These are phyloP conservation scores for Spicauda simplicius DNA, from an alignment of 2,888 invertebrate species.

Conservation along the genomic window DNA sequence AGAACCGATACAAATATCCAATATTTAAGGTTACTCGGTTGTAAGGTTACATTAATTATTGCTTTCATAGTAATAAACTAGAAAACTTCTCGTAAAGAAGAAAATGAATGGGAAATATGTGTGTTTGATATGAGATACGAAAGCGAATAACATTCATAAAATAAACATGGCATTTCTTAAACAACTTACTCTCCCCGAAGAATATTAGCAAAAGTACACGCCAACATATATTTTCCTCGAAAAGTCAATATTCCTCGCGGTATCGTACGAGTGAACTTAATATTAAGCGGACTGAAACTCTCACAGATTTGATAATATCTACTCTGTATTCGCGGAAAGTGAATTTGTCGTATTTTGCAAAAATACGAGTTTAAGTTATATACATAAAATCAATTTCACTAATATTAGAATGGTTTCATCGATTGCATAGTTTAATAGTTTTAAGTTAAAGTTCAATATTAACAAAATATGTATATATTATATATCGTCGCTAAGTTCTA, in stretches of 20 bases:
- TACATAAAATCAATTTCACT: no score
- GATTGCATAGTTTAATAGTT: no score
- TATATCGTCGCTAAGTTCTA: no score
- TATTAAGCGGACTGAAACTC: constrained; percentile 16
- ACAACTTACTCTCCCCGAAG: constrained; percentile 3
- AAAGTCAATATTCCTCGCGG: constrained; percentile 31
- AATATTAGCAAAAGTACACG: constrained; percentile 5
- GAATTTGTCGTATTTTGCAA: no score
- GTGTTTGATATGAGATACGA: neutral
- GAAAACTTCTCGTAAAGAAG: neutral
- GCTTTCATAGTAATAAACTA: no score
- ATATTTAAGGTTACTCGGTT: no score
- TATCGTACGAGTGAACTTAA: constrained; percentile 19
- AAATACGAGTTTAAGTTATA: no score
- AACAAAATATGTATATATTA: no score
- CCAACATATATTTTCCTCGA: constrained; percentile 24
- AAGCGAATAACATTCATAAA: neutral
- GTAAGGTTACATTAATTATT: no score
- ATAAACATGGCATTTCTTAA: neutral
- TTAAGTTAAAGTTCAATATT: no score
- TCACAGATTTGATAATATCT: neutral
- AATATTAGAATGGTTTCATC: no score
- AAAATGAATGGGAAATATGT: neutral
- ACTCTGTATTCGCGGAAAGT: neutral
- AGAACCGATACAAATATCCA: no score